Base-by-base conservation (phyloP, 2,113 vertebrate species). In the Rallus limicola region DNA sequence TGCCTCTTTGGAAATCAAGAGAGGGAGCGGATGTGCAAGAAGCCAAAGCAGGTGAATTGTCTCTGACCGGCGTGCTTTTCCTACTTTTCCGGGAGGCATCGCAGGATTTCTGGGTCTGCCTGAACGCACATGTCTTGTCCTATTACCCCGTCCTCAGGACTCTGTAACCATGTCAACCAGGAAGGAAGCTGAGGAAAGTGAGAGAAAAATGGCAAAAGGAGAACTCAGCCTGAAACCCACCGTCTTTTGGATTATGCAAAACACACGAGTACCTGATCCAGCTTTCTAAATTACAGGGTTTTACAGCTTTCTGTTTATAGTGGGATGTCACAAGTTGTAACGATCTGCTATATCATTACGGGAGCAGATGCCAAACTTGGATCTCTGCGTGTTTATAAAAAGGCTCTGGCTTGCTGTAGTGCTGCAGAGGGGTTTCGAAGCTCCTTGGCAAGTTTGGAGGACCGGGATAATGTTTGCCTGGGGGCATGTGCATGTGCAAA, bases 121-220 rank as follows among this genome's bases (percentile, higher is more conserved):
- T 67, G 12, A 71, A 24, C 15, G 21, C 33, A 1, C 60, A 58
- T 62, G 79, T 78, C 8, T 0, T 20, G 68, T 92, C 64, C 87
- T 91, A 7, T 88, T 95, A 85, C 93, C 93, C 93, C 82, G n/a
- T 89, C 87, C 67, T 86, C 82, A 40, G 93, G 86, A 89, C 87
- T 83, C 90, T 36, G 95, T 97, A 96, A 97, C 96, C 97, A 94
- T 92, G 93, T 97, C 97, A 96, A 94, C 88, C 90, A 52, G 77
- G 53, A 84, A 68, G 86, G 88, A 95, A 95, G 92, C 13, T 18
- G 15, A 16, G 6, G 79, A n/a, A 53, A 82, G 83, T 29, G 31
- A 48, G 55, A 0, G 1, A 7, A 31, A 11, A 83, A 38, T 11
- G 4, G 0, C 7, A 13, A 62, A 46, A 24, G 6, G 23, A n/a